These are phyloP conservation scores for Pedicia rivosa DNA, from an alignment of 2,888 invertebrate genomes.

Conservation along the genomic window DNA sequence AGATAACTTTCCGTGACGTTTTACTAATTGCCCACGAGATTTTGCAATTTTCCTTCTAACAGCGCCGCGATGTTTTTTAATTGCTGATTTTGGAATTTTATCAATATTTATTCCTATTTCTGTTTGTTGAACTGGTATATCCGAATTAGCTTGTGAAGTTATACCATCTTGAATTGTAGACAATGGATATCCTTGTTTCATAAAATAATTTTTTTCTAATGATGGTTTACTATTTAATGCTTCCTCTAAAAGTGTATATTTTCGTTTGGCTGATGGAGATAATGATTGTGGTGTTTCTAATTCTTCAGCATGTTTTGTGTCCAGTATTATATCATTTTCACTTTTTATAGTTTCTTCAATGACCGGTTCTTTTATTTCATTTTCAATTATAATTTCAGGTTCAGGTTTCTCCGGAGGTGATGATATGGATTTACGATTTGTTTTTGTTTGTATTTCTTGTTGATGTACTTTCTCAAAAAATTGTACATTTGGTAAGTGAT, in stretches of 20 bases:
- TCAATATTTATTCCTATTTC: constrained; percentile 7
- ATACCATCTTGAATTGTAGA: neutral
- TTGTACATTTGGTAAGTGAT: constrained; percentile 29
- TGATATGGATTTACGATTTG: constrained; percentile 16
- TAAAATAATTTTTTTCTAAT: neutral
- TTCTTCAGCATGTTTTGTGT: neutral
- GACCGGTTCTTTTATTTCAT: neutral
- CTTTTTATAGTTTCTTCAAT: neutral
- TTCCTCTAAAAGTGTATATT: constrained; percentile 1
- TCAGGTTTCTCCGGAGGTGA: neutral
- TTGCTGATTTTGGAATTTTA: constrained; percentile 3
- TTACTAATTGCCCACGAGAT: neutral
- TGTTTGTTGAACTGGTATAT: constrained; percentile 6
- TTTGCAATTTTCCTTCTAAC: neutral
- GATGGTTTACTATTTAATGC: neutral
- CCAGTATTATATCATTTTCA: neutral
- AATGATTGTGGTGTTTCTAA: too few species aligned
- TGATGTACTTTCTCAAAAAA: constrained; percentile 31
- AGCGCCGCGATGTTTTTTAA: neutral
- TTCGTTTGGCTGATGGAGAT: neutral
- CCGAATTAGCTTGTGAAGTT: neutral
- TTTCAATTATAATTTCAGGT: neutral
- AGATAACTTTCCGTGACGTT: neutral
- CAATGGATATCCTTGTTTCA: neutral
- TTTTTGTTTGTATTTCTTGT: constrained; percentile 24